A percentile compares a stretch with the other conserved stretches of the same genome.
These are phyloP conservation scores for Thymallus thymallus DNA, from an alignment of 2,113 vertebrate species.

Conservation along the genomic window DNA sequence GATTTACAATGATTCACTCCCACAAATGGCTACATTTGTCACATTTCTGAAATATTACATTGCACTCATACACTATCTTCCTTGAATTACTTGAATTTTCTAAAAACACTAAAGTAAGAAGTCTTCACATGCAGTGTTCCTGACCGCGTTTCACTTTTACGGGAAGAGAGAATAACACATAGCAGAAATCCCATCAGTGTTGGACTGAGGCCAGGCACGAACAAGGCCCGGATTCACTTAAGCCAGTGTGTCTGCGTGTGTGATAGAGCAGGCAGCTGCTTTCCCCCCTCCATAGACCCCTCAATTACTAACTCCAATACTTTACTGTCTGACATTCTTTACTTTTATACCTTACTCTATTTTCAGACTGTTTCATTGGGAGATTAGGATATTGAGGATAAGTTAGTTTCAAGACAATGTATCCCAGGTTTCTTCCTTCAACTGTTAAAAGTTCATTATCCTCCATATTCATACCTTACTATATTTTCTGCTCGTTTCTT, in stretches of 20 bases:
- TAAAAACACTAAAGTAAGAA: too few species aligned
- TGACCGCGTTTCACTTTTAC: slow-evolving; percentile 30
- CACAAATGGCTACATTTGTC: too few species aligned
- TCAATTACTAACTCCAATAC: slow-evolving; percentile 21
- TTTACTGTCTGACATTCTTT: not conserved
- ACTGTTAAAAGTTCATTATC: too few species aligned
- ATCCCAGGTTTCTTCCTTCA: too few species aligned
- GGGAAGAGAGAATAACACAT: not conserved
- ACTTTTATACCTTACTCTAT: slow-evolving; percentile 4
- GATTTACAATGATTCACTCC: too few species aligned
- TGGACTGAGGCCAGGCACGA: slow-evolving; percentile 56
- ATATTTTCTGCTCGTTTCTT: too few species aligned
- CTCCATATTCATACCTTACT: too few species aligned
- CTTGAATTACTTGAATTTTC: not conserved
- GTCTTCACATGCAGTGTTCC: not conserved
- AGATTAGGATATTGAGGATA: not conserved
- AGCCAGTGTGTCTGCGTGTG: slow-evolving; percentile 43
- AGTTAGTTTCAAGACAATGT: too few species aligned
- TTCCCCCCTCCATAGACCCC: slow-evolving; percentile 37
- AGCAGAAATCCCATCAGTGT: slow-evolving; percentile 41
- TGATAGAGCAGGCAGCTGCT: slow-evolving; percentile 54
- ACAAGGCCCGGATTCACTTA: slow-evolving; percentile 54
- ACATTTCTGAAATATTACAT: too few species aligned
- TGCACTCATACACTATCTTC: not conserved
- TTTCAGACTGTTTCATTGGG: not conserved